Evolutionary conservation across 2,113 vertebrate genomes (phyloP), one percentile per base, ranked within the genome.

Genomic region (Xiphophorus maculatus): DNA sequence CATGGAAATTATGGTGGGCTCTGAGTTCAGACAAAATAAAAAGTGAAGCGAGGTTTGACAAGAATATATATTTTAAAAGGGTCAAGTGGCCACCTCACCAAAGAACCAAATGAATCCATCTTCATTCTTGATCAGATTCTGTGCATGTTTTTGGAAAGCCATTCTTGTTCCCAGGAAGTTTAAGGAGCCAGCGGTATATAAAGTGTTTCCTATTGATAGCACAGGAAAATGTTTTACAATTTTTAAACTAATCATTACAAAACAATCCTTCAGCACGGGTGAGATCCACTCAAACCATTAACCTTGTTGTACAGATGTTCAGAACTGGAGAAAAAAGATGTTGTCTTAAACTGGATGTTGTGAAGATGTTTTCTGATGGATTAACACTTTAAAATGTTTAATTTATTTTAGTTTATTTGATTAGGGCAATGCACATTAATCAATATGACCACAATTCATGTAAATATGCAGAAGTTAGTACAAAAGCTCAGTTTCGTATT

Each of bases 1-100:
- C 2, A 82, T 58, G 72, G 84, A 79, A 62, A 82, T 73, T n/a
- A 79, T 85, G 32, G 69, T 67, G 5, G 84, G 84, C n/a, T 85
- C 84, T 85, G 66, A 63, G 63, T 28, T 10, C 17, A 30, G 62
- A 69, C 14, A 17, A 48, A 4, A n/a, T 37, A 63, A 13, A 48
- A 69, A 69, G 48, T 32, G 29, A 22, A 22, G 60, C 1, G 8
- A 10, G 35, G 35, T 12, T 37, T 37, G 35, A 37, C 35, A 42
- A 15, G 37, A 70, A 63, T 1, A 37, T 37, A 12, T 37, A 37
- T 19, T 64, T 67, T 14, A 17, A 4, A 27, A 28, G 15, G 27
- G 61, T 71, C 19, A 19, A 44, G 69, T 0, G 29, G 44, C 33
- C 3, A 70, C 15, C 37, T 69, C 63, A 79, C 84, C 73, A 0